These are phyloP conservation scores for Brachionichthys hirsutus DNA, from an alignment of 2,113 vertebrate genomes.

Conservation along the genomic window DNA sequence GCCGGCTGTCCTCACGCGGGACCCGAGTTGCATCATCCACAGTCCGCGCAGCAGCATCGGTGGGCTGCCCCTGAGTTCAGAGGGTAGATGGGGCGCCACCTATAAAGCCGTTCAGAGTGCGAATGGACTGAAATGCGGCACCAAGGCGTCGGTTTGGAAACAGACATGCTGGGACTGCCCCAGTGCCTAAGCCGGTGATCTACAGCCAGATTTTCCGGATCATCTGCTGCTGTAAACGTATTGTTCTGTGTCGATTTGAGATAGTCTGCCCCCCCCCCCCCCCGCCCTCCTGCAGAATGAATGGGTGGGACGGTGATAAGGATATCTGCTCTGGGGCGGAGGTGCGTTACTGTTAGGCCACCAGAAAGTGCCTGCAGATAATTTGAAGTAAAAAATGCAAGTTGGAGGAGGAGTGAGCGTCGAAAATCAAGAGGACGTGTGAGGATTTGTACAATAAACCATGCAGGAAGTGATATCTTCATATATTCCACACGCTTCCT, in stretches of 20 bases:
- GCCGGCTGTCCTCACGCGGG: slow-evolving; percentile 23
- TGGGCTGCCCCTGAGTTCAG: neutral
- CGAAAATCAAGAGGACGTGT: too few relatives aligned
- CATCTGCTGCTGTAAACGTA: neutral
- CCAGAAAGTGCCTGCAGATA: slow-evolving; percentile 37
- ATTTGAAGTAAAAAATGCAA: slow-evolving; percentile 42
- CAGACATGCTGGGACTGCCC: too few relatives aligned
- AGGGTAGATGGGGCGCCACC: too few relatives aligned
- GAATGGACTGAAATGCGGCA: too few relatives aligned
- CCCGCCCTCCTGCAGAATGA: slow-evolving; percentile 13
- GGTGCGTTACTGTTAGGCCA: slow-evolving; percentile 29
- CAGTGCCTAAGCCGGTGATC: too few relatives aligned
- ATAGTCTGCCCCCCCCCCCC: neutral
- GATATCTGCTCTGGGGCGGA: slow-evolving; percentile 43
- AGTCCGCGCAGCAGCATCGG: neutral
- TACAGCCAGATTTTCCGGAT: too few relatives aligned
- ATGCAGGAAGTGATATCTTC: too few relatives aligned
- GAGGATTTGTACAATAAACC: too few relatives aligned
- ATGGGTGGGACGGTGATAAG: slow-evolving; percentile 61
- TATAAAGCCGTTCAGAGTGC: too few relatives aligned
- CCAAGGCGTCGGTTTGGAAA: too few relatives aligned
- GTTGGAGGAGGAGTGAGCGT: slow-evolving; percentile 1
- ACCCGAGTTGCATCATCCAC: slow-evolving; percentile 63
- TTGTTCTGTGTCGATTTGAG: neutral
- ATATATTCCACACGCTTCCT: too few relatives aligned